phyloP scores from a whole-genome alignment of 37 sponge, comb jelly and placozoan genomes.

The Halisarca cf. caerulea region DNA sequence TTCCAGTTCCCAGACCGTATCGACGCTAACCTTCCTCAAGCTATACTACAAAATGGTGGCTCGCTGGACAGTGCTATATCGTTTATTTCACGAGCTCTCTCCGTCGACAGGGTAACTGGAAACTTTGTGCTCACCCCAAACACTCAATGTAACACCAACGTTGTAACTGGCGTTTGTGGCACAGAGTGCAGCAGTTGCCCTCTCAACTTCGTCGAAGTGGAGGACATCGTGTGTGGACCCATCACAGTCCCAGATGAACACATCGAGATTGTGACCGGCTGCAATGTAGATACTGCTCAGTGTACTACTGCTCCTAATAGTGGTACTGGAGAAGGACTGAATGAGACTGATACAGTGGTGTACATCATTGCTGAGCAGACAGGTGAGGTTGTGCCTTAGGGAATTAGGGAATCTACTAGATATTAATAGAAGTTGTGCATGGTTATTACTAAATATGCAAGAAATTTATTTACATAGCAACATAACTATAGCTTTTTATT shows the following conservation, averaged over 20 bases:
- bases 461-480: too few relatives aligned
- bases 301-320: background rate
- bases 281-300: background rate
- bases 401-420: too few relatives aligned
- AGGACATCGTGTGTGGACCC: background rate
- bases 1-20: background rate
- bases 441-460: too few relatives aligned
- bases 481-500: too few relatives aligned
- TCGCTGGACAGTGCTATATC: background rate
- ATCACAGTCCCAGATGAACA: background rate
- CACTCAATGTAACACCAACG: background rate
- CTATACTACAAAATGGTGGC: background rate
- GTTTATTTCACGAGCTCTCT: conserved; percentile 1
- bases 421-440: too few relatives aligned
- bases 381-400: too few relatives aligned
- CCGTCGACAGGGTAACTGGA: background rate
- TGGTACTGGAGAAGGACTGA: background rate
- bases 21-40: background rate
- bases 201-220: background rate
- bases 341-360: background rate
- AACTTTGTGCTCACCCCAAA: background rate
- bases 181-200: background rate
- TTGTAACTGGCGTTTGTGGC: background rate
- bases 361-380: background rate
- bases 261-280: background rate